Conservation (phyloP, 2,888 invertebrate species). For the Gymnoscelis rufifasciata region DNA sequence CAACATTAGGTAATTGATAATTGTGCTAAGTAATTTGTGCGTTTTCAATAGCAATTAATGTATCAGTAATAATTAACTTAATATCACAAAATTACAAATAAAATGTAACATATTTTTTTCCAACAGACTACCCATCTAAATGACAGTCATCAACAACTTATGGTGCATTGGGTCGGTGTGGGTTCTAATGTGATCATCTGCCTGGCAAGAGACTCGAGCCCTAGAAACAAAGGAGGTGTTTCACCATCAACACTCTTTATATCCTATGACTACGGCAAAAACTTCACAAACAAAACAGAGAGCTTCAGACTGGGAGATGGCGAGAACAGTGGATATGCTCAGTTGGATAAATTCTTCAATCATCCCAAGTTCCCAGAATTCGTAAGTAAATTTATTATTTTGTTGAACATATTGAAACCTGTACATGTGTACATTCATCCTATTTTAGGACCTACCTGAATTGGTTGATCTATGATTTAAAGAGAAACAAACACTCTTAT, state of each 20-base stretch:
- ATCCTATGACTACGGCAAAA: slow-evolving; percentile 92
- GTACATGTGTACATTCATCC: too few species aligned
- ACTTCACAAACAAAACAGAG: slow-evolving; percentile 86
- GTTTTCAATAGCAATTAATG: too few species aligned
- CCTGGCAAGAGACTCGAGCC: slow-evolving; percentile 85
- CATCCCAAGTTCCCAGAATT: slow-evolving; percentile 88
- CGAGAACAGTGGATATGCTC: slow-evolving; percentile 79
- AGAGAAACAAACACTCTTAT: too few species aligned
- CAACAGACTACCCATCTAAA: slow-evolving; percentile 86
- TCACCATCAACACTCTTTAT: slow-evolving; percentile 90
- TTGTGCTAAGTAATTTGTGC: too few species aligned
- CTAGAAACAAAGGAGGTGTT: slow-evolving; percentile 70
- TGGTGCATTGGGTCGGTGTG: slow-evolving; percentile 96
- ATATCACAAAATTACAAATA: too few species aligned
- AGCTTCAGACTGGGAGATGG: slow-evolving; percentile 79
- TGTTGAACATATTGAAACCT: too few species aligned
- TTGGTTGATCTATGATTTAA: too few species aligned
- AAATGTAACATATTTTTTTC: slow-evolving; percentile 17
- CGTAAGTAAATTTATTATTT: slow-evolving; percentile 77
- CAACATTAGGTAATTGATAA: too few species aligned
- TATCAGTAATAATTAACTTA: too few species aligned
- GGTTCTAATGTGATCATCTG: slow-evolving; percentile 92
- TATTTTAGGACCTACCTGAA: too few species aligned
- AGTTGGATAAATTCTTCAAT: slow-evolving; percentile 90
- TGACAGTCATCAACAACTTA: slow-evolving; percentile 92